Conservation (phyloP, 2,797 vertebrate species). For the Ambastaia sidthimunki region DNA sequence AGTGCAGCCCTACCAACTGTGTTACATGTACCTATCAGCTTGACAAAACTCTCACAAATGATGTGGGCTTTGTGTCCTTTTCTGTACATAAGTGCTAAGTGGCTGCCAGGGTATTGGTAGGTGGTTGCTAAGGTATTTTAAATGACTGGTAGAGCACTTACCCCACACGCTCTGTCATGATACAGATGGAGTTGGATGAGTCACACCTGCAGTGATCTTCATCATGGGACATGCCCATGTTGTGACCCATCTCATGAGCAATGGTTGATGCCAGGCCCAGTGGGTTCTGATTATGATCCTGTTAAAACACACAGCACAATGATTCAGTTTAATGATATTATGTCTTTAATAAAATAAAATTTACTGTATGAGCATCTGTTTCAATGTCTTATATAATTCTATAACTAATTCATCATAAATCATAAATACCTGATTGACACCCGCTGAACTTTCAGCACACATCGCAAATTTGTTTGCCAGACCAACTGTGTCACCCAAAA, state of each 20-base stretch:
- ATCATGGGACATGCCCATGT: constrained; percentile 91
- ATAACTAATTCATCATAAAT: background rate
- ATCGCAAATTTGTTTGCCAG: constrained; percentile 86
- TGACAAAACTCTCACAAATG: no score
- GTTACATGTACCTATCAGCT: no score
- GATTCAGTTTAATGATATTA: background rate
- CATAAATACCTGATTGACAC: constrained; percentile 86
- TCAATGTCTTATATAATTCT: background rate
- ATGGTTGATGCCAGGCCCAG: constrained; percentile 87
- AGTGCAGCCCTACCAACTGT: no score
- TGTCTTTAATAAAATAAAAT: background rate
- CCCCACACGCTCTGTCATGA: constrained; percentile 85
- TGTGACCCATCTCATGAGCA: constrained; percentile 95
- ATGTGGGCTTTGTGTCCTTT: no score
- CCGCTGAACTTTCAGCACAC: constrained; percentile 82
- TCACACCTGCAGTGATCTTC: constrained; percentile 79
- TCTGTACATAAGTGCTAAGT: no score
- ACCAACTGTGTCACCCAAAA: constrained; percentile 83
- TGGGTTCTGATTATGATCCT: constrained; percentile 84
- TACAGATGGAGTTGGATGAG: constrained; percentile 70
- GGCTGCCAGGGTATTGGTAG: background rate
- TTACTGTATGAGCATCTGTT: background rate
- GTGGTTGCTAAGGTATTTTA: background rate
- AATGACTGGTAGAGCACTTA: constrained; percentile 46
- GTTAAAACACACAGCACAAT: constrained; percentile 4